Base-by-base conservation (phyloP, 2,113 vertebrate species). In the Ptychochromis oligacanthus region DNA sequence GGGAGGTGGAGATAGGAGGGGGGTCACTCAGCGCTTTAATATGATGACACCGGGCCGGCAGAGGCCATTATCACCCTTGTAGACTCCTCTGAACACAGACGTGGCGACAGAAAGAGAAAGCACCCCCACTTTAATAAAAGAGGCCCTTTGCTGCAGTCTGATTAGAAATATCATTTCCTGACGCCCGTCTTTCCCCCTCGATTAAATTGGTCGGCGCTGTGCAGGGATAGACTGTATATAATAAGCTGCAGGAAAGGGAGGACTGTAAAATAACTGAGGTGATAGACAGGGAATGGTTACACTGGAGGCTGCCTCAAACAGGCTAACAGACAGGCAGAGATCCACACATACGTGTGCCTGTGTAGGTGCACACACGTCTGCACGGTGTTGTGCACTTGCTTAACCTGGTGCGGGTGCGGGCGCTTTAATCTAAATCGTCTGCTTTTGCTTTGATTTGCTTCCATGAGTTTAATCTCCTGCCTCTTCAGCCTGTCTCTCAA, bases 151-250 rank as follows among this genome's bases (percentile, higher is more conserved):
- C 90, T 14, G 62, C 60, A n/a, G 80, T 83, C 91, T 93, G 93
- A 94, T 95, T 95, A 93, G 88, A 94, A 95, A 94, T 92, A 94
- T 95, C 22, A 94, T 94, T 95, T 95, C 93, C 93, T 94, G 90
- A 85, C 17, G 76, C 87, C 80, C 10, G 49, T 90, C 87, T 87
- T 79, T 80, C 78, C 77, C 26, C 70, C 85, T 75, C 89, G 84
- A 88, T 89, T 93, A 89, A 92, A 92, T 80, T 46, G 86, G 62
- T 75, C 20, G 1, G 74, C 36, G 80, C 60, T 36, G 83, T 14
- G 81, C 82, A 13, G 83, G 78, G 83, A 89, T 54, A 86, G 86
- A 87, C 80, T 81, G 84, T 65, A 75, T 88, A 70, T 91, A 92
- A 94, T 91, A 88, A 91, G 83, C 77, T 89, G 70, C 75, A 54